These are phyloP conservation scores for Listronotus bonariensis DNA, from an alignment of 1,140 invertebrate species.

Conservation along the genomic window DNA sequence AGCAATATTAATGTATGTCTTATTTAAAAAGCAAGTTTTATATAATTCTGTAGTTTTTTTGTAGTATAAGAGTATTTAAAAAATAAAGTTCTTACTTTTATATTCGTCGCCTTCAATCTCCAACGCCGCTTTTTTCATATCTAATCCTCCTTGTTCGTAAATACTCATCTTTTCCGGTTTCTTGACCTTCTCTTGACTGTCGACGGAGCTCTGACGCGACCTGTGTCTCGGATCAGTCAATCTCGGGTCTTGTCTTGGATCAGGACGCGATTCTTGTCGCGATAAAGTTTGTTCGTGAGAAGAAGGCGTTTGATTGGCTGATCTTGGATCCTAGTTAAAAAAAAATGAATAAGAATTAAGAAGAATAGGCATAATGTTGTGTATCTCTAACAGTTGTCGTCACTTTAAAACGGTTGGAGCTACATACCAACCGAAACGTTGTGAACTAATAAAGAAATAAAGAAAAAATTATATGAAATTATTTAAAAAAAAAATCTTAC, in stretches of 20 bases:
- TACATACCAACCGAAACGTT: no score
- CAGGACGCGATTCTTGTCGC: no score
- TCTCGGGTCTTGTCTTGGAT: conserved; percentile 5
- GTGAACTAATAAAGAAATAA: no score
- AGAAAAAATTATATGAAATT: no score
- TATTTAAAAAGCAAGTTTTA: neutral
- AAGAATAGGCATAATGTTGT: no score
- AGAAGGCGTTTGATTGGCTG: neutral
- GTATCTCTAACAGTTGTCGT: no score
- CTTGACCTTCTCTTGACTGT: conserved; percentile 23
- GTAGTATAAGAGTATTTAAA: no score
- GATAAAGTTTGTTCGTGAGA: no score
- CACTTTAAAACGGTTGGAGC: no score
- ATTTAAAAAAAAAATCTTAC: conserved; percentile 7
- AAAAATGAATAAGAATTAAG: no score
- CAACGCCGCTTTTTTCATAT: conserved; percentile 50
- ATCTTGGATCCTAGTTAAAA: neutral
- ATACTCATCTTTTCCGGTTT: conserved; percentile 48
- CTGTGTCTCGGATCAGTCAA: conserved; percentile 33
- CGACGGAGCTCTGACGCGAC: conserved; percentile 31
- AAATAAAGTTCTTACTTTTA: conserved; percentile 25
- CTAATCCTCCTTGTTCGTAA: conserved; percentile 51
- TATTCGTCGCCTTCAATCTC: conserved; percentile 33
- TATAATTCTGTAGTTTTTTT: no score
- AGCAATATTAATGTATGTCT: no score